Conservation (phyloP, 2,888 invertebrate species). For the Bruchidius siliquastri region DNA sequence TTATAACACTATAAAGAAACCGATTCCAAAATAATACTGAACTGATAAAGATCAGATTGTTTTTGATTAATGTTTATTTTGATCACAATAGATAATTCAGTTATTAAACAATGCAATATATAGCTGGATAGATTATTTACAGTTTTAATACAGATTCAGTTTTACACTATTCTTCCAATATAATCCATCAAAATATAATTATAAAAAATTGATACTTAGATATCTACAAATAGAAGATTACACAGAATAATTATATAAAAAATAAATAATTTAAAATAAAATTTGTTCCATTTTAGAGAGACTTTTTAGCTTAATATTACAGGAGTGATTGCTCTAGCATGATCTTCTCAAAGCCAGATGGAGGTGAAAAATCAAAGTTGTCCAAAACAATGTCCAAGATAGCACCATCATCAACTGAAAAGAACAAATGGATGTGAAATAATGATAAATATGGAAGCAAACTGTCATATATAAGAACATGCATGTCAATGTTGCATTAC, state of each 20-base stretch:
- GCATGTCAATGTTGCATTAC: too few relatives aligned
- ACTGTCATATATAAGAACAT: too few relatives aligned
- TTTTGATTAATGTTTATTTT: neutral
- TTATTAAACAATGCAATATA: neutral
- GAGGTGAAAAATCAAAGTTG: slow-evolving; percentile 78
- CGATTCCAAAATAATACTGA: too few relatives aligned
- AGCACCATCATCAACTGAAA: slow-evolving; percentile 93
- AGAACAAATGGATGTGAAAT: slow-evolving; percentile 13
- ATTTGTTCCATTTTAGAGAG: neutral
- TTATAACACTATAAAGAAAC: too few relatives aligned
- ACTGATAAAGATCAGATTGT: too few relatives aligned
- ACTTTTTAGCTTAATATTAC: slow-evolving; percentile 50
- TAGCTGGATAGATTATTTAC: too few relatives aligned
- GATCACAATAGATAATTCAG: neutral
- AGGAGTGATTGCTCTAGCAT: slow-evolving; percentile 95
- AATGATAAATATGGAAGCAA: too few relatives aligned
- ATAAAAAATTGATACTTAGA: neutral
- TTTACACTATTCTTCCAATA: neutral
- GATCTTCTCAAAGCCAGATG: slow-evolving; percentile 88
- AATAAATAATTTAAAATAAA: neutral
- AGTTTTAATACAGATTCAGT: neutral
- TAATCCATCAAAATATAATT: neutral
- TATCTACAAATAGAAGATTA: neutral
- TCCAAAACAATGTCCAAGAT: slow-evolving; percentile 93
- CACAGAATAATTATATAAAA: neutral